Base-by-base conservation (phyloP, 2,888 invertebrate genomes). In the Blastobasis lacticolella region DNA sequence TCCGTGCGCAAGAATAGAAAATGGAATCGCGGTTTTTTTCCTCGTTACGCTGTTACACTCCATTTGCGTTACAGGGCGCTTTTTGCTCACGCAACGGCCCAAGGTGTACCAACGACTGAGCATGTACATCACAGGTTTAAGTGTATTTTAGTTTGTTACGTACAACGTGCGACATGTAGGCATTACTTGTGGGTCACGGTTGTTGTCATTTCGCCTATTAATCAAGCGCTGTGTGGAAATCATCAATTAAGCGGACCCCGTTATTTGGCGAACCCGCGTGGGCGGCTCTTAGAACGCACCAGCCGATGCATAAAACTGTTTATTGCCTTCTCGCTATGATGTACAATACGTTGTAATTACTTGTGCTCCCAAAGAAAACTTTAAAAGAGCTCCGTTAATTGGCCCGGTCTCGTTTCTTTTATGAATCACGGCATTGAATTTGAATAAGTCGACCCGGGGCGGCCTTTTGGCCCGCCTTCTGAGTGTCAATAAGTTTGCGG, bases 1-100 rank as follows among this genome's bases (percentile, higher is more conserved):
- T 23, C 23, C 23, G 23, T 23, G 23, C 23, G 23, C 23, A 23
- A 23, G 23, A 23, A 23, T 23, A 23, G 23, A 23, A 23, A 23
- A 23, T 23, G 23, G 23, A 23, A 23, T 23, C 23, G 23, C 23
- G 23, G 23, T 23, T 23, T 23, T 23, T 23, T 23, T 23, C 23
- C 23, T 23, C 23, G 23, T 23, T 23, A 37, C 41, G 9, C 54
- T 54, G 66, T 61, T 52, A 62, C 63, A 66, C 61, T 66, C 63
- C 64, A 62, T 67, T 70, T 69, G 62, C 58, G 57, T 67, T 65
- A 43, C 58, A 53, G 63, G 51, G 57, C 61, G 55, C 10, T 48
- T 54, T 54, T 55, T 50, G 38, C 48, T 7, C 37, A 46, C 45
- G 41, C 46, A 37, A 42, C 40, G 47, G 46, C 45, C 48, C 49